Conservation (phyloP, 1,140 invertebrate genomes). For the Myzus persicae region DNA sequence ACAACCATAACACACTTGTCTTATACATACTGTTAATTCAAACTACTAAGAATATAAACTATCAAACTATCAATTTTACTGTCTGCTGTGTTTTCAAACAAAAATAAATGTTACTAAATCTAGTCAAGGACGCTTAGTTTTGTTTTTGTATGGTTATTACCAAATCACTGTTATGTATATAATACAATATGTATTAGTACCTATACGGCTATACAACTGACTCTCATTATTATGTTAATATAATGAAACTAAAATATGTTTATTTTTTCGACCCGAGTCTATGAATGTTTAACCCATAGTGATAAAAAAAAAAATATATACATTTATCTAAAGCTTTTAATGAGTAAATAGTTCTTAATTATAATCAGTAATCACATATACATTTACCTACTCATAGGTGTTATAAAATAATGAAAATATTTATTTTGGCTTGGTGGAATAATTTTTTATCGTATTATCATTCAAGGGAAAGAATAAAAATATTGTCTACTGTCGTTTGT, state of each 20-base stretch:
- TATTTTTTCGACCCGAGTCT: neutral
- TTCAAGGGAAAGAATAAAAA: neutral
- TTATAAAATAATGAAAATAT: neutral
- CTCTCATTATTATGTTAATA: neutral
- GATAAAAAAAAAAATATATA: neutral
- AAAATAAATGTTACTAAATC: neutral
- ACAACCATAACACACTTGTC: neutral
- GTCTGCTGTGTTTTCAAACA: neutral
- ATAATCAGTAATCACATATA: neutral
- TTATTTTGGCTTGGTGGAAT: neutral
- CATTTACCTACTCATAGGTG: neutral
- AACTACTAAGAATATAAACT: neutral
- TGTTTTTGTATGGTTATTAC: neutral
- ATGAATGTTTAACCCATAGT: neutral
- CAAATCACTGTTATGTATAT: neutral
- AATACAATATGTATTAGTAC: neutral
- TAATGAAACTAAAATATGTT: constrained; percentile 11
- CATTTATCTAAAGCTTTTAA: constrained; percentile 2
- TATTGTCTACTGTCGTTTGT: neutral
- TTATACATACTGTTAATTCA: neutral
- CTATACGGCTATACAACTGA: neutral
- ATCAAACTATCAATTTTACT: neutral
- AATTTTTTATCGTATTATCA: neutral
- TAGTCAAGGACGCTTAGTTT: neutral
- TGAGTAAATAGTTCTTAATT: neutral